These are phyloP conservation scores for Porphyrio hochstetteri DNA, from an alignment of 2,113 vertebrate species.

Conservation along the genomic window DNA sequence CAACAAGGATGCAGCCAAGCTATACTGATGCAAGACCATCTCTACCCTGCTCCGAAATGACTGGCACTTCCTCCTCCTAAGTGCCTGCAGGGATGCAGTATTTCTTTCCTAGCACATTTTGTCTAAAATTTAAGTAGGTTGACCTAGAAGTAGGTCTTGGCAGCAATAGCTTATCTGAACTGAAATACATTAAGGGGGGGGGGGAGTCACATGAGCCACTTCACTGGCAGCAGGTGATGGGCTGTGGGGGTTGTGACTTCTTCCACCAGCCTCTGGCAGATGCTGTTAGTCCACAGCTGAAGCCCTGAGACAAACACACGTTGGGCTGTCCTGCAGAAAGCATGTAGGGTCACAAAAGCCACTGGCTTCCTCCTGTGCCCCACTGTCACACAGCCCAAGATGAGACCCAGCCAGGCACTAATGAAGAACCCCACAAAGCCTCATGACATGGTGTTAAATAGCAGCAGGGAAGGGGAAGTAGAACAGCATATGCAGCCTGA, in stretches of 20 bases:
- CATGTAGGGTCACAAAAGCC: not conserved
- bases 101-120: not conserved
- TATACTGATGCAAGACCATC: too few species aligned
- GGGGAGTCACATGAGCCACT: not conserved
- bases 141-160: not conserved
- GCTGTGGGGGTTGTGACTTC: not conserved
- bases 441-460: not conserved
- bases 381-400: rapidly evolving
- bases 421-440: not conserved
- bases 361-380: not conserved
- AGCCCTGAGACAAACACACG: not conserved
- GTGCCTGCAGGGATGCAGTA: not conserved
- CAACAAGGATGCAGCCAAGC: too few species aligned
- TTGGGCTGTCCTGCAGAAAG: not conserved
- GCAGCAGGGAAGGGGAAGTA: not conserved
- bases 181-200: not conserved
- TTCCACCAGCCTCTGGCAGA: not conserved
- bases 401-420: not conserved
- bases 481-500: not conserved
- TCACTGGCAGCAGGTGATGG: not conserved
- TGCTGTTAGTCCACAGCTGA: not conserved
- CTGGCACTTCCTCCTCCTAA: not conserved
- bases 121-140: not conserved
- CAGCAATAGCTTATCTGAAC: not conserved
- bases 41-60: not conserved